Evolutionary conservation across 2,888 invertebrate genomes (phyloP).

Genomic region (Lagria hirta): DNA sequence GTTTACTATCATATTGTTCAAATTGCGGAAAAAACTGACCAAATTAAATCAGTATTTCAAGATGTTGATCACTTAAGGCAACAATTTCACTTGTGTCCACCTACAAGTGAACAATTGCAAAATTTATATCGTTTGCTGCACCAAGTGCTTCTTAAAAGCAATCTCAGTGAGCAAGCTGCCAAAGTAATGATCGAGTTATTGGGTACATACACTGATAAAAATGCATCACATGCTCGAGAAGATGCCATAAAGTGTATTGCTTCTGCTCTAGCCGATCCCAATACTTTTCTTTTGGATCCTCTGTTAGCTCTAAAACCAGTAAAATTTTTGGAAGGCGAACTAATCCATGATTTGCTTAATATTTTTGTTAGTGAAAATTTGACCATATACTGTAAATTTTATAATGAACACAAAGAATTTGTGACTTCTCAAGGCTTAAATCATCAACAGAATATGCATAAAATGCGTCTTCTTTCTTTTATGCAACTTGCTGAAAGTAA

Average conservation of each 20-base stretch:
- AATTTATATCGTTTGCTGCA: constrained; percentile 86
- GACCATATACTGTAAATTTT: constrained; percentile 89
- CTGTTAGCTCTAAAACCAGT: constrained; percentile 92
- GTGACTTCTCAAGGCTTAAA: constrained; percentile 80
- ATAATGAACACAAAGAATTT: constrained; percentile 89
- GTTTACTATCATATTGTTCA: constrained; percentile 91
- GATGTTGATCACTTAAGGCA: constrained; percentile 81
- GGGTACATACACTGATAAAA: constrained; percentile 95
- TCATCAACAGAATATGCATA: constrained; percentile 93
- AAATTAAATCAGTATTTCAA: constrained; percentile 79
- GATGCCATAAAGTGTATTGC: constrained; percentile 97
- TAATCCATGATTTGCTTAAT: constrained; percentile 89
- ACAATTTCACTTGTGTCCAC: constrained; percentile 77
- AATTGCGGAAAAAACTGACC: constrained; percentile 85
- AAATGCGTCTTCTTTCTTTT: constrained; percentile 94
- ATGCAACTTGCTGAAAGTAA: constrained; percentile 96
- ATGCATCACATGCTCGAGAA: constrained; percentile 93
- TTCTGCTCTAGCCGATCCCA: constrained; percentile 92
- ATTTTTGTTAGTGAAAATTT: constrained; percentile 95
- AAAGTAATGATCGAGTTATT: constrained; percentile 97
- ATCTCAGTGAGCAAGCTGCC: constrained; percentile 88
- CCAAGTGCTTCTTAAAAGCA: constrained; percentile 82
- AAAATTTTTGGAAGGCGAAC: constrained; percentile 89
- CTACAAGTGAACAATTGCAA: constrained; percentile 88
- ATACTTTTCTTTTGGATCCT: constrained; percentile 93